phyloP scores from a whole-genome alignment of 2,113 vertebrate species.

The Crotalus tigris region DNA sequence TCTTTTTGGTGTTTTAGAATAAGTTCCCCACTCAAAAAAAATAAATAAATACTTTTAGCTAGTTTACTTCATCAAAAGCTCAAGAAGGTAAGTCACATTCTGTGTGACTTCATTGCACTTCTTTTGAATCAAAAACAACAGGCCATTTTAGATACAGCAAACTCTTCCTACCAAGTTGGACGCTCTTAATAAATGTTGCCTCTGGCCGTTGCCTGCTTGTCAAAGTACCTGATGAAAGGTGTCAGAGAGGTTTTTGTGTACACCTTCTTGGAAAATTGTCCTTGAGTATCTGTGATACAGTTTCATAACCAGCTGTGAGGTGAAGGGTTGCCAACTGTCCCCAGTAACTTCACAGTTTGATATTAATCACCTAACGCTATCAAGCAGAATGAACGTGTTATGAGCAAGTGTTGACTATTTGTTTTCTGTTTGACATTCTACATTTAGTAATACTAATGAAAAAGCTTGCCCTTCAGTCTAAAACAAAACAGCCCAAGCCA shows the following conservation, averaged over 20 bases:
- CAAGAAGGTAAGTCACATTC: conserved; percentile 11
- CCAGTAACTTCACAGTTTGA: neutral
- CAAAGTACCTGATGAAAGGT: neutral
- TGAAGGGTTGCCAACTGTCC: neutral
- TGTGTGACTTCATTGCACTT: neutral
- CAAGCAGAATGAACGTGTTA: neutral
- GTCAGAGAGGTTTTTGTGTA: neutral
- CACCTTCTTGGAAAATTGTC: neutral
- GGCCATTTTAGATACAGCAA: conserved; percentile 20
- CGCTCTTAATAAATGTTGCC: neutral
- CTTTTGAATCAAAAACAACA: neutral
- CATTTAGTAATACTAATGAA: conserved; percentile 1
- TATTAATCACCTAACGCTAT: conserved; percentile 10
- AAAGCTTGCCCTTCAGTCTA: neutral
- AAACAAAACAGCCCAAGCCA: neutral
- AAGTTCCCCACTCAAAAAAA: neutral
- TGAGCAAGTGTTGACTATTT: conserved; percentile 1
- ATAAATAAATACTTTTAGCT: neutral
- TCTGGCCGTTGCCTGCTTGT: neutral
- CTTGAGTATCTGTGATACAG: neutral
- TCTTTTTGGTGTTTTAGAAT: neutral
- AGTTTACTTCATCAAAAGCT: neutral
- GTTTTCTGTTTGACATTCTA: neutral
- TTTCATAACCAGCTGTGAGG: neutral
- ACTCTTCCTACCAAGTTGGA: neutral